These are phyloP conservation scores for Dilophus febrilis DNA, from an alignment of 2,888 invertebrate species.

Conservation along the genomic window DNA sequence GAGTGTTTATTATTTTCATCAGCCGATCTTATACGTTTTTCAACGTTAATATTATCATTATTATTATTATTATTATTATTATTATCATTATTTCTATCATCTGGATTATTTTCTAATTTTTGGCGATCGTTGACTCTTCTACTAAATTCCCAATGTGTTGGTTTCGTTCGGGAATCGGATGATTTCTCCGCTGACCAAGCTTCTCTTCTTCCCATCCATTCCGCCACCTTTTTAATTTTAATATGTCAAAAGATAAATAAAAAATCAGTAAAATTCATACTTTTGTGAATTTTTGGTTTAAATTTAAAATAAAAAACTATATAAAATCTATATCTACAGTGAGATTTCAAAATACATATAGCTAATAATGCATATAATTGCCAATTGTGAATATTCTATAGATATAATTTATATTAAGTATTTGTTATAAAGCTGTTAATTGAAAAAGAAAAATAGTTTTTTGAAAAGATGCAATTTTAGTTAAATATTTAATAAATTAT, in stretches of 20 bases:
- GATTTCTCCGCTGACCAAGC: constrained; percentile 71
- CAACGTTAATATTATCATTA: constrained; percentile 11
- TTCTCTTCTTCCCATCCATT: constrained; percentile 60
- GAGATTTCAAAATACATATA: too few relatives aligned
- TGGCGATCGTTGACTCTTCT: constrained; percentile 34
- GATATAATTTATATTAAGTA: too few relatives aligned
- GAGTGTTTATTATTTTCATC: constrained; percentile 19
- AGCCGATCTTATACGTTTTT: constrained; percentile 21
- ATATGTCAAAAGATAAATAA: background rate
- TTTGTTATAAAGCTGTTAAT: too few relatives aligned
- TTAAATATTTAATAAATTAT: too few relatives aligned
- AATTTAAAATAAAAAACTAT: too few relatives aligned
- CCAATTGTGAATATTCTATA: too few relatives aligned
- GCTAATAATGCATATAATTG: too few relatives aligned
- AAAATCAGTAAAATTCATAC: background rate
- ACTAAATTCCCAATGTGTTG: constrained; percentile 59
- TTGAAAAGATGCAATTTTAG: too few relatives aligned
- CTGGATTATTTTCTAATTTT: constrained; percentile 16
- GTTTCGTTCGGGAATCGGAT: constrained; percentile 45
- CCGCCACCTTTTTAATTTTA: constrained; percentile 31
- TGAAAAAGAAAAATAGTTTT: too few relatives aligned
- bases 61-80: constrained; percentile 27
- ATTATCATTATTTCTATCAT: constrained; percentile 28
- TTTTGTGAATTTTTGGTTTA: background rate
- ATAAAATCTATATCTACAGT: too few relatives aligned